Conservation (phyloP, 2,888 invertebrate species). For the Rhaphigaster nebulosa region DNA sequence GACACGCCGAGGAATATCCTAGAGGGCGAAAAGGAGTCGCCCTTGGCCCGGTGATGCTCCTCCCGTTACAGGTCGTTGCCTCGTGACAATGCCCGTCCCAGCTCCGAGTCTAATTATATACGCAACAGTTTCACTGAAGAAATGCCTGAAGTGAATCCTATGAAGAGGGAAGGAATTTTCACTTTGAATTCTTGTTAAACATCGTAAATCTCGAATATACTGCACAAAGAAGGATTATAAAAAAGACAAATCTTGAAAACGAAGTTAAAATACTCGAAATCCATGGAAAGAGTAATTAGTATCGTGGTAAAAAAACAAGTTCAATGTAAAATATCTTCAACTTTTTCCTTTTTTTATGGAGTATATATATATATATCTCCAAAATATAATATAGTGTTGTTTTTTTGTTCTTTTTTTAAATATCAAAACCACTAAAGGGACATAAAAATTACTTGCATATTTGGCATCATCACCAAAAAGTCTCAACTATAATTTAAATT, state of each 20-base stretch:
- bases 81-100: conserved; percentile 10
- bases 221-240: background rate
- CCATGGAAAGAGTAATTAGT: too few relatives aligned
- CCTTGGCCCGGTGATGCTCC: conserved; percentile 55
- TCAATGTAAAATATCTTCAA: too few relatives aligned
- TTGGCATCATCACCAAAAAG: too few relatives aligned
- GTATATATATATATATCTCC: too few relatives aligned
- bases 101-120: background rate
- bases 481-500: too few relatives aligned
- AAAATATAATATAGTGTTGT: too few relatives aligned
- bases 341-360: too few relatives aligned
- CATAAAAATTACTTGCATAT: too few relatives aligned
- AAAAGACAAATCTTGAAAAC: background rate
- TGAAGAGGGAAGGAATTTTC: background rate
- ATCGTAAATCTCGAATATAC: background rate
- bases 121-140: conserved; percentile 31
- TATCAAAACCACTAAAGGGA: too few relatives aligned
- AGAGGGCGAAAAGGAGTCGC: background rate
- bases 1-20: background rate
- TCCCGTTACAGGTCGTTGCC: conserved; percentile 56
- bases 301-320: too few relatives aligned
- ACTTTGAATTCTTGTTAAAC: background rate
- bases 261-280: too few relatives aligned
- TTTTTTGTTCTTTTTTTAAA: too few relatives aligned
- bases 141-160: background rate